Evolutionary conservation across 2,113 vertebrate genomes (phyloP).

Genomic region (Phaethon lepturus): DNA sequence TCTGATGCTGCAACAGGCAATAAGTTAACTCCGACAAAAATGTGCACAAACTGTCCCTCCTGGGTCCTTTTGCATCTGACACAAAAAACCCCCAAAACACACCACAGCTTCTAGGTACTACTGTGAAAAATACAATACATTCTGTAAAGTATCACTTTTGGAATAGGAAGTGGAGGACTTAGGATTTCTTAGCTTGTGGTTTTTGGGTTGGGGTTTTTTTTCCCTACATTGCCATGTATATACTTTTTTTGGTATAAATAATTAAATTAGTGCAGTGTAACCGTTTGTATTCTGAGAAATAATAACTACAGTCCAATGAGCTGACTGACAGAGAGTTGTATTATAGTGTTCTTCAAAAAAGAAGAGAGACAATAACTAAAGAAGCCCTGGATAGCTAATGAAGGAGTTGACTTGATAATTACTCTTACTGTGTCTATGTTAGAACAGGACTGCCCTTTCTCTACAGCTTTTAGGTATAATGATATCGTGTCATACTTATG

Average conservation of each 20-base stretch:
- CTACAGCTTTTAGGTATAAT: not conserved
- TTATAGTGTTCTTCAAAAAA: not conserved
- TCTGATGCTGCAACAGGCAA: not conserved
- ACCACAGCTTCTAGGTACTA: not conserved
- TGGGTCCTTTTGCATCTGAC: not conserved
- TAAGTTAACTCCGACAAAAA: not conserved
- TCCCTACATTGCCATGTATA: not conserved
- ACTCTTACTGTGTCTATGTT: not conserved
- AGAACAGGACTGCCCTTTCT: not conserved
- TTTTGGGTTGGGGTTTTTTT: not conserved
- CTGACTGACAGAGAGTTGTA: not conserved
- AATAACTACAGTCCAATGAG: not conserved
- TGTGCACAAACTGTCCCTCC: not conserved
- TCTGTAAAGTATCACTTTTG: not conserved
- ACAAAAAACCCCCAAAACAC: not conserved
- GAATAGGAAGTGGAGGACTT: not conserved
- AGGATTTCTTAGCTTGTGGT: not conserved
- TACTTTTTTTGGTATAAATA: not conserved
- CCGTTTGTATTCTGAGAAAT: not conserved
- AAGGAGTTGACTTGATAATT: conserved; percentile 7
- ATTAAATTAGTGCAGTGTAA: not conserved
- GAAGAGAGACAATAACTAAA: not conserved
- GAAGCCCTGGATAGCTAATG: not conserved
- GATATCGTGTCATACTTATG: not conserved
- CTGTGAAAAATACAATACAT: not conserved